These are phyloP conservation scores for Thyatira batis DNA, from an alignment of 2,888 invertebrate genomes.

Conservation along the genomic window DNA sequence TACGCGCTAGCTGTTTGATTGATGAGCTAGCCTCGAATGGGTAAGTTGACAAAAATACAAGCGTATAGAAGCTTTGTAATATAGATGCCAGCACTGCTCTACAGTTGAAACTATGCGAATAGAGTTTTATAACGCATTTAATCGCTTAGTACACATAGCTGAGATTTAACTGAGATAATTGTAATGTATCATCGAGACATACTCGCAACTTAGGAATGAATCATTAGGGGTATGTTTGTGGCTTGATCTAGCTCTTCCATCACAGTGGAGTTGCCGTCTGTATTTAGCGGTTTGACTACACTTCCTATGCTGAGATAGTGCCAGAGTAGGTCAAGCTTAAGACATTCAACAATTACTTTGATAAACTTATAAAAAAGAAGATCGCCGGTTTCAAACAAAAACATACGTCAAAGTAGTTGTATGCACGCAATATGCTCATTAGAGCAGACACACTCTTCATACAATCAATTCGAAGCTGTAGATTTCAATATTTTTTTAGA, in stretches of 20 bases:
- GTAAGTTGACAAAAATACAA: slow-evolving; percentile 83
- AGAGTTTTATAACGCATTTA: slow-evolving; percentile 12
- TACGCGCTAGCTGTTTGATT: slow-evolving; percentile 89
- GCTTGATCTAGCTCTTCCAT: background rate
- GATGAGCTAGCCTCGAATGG: slow-evolving; percentile 91
- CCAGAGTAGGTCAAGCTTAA: slow-evolving; percentile 15
- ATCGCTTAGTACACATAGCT: background rate
- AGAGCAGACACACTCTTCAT: slow-evolving; percentile 23
- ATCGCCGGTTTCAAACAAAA: slow-evolving; percentile 16
- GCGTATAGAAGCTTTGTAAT: slow-evolving; percentile 65
- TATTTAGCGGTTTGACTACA: background rate
- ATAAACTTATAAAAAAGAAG: slow-evolving; percentile 17
- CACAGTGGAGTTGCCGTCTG: background rate
- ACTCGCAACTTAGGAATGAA: background rate
- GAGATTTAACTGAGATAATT: background rate
- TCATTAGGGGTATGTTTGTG: too few species aligned
- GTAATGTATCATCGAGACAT: background rate
- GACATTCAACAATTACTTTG: slow-evolving; percentile 40
- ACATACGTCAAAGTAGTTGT: slow-evolving; percentile 39
- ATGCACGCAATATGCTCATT: slow-evolving; percentile 45
- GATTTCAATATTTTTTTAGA: slow-evolving; percentile 1
- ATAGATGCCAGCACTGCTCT: slow-evolving; percentile 50
- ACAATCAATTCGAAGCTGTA: slow-evolving; percentile 19
- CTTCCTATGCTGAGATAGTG: background rate
- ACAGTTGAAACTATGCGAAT: slow-evolving; percentile 18